phyloP scores from a whole-genome alignment of 30 jellyfish, hydroid and myxozoan species.

The Aurelia aurita region DNA sequence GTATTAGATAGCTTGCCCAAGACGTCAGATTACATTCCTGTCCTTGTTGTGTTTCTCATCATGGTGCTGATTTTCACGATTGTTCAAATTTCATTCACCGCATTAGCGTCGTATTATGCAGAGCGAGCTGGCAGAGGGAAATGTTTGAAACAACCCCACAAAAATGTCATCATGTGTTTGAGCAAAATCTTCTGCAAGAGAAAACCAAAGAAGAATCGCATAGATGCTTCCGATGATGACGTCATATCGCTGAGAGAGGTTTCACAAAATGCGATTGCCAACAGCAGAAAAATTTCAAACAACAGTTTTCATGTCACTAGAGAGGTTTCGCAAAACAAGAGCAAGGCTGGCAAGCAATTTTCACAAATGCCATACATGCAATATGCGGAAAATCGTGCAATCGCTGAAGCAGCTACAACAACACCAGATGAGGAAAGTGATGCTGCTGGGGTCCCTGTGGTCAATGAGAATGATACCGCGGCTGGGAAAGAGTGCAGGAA shows the following conservation, averaged over 20 bases:
- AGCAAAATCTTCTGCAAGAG: conserved; percentile 30
- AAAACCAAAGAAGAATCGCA: background rate
- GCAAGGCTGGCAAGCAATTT: too few relatives aligned
- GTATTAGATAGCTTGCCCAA: conserved; percentile 44
- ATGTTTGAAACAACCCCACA: conserved; percentile 6
- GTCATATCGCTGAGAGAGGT: too few relatives aligned
- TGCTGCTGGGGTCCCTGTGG: background rate
- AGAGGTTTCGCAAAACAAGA: background rate
- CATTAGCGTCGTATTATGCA: conserved; percentile 54
- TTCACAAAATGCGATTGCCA: too few relatives aligned
- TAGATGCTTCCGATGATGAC: background rate
- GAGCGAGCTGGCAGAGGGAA: conserved; percentile 50
- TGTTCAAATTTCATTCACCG: conserved; percentile 37
- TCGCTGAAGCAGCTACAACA: too few relatives aligned
- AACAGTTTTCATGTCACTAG: background rate
- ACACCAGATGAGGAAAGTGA: background rate
- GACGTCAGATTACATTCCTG: conserved; percentile 54
- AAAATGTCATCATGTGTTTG: background rate
- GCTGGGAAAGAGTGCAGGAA: conserved; percentile 26
- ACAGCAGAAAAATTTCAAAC: conserved; percentile 9
- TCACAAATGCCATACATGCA: too few relatives aligned
- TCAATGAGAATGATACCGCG: background rate
- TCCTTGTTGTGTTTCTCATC: conserved; percentile 37
- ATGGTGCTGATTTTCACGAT: conserved; percentile 60
- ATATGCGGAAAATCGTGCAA: too few relatives aligned